A percentile compares a stretch with the other conserved stretches of the same genome.
phyloP scores from a whole-genome alignment of 2,113 vertebrate genomes.

The Rhinoderma darwinii region DNA sequence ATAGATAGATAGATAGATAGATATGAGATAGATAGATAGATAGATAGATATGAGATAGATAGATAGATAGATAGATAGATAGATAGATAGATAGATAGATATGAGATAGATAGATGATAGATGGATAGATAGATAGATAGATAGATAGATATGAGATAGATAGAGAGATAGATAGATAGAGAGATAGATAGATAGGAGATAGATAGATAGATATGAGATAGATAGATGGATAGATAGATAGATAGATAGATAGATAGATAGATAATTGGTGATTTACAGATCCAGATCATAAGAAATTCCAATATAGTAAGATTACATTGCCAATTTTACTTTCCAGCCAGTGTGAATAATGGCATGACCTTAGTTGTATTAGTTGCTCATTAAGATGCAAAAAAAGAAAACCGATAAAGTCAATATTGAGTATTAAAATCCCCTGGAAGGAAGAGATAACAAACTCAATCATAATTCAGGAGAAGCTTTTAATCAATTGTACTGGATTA shows the following conservation, averaged over 20 bases:
- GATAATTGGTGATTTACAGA: no score
- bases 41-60: not conserved
- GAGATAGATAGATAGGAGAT: not conserved
- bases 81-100: not conserved
- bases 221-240: not conserved
- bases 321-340: not conserved
- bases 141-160: not conserved
- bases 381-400: not conserved
- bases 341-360: not conserved
- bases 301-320: not conserved
- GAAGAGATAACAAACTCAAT: not conserved
- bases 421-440: not conserved
- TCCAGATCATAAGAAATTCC: not conserved
- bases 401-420: not conserved
- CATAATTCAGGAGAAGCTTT: not conserved
- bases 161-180: not conserved
- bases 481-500: not conserved
- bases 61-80: not conserved
- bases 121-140: not conserved
- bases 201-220: not conserved
- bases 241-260: not conserved
- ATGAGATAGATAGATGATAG: no score
- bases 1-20: not conserved
- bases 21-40: not conserved
- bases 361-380: slow-evolving; percentile 4